Evolutionary conservation across 1,140 invertebrate genomes (phyloP).

Genomic region (Vanessa tameamea): DNA sequence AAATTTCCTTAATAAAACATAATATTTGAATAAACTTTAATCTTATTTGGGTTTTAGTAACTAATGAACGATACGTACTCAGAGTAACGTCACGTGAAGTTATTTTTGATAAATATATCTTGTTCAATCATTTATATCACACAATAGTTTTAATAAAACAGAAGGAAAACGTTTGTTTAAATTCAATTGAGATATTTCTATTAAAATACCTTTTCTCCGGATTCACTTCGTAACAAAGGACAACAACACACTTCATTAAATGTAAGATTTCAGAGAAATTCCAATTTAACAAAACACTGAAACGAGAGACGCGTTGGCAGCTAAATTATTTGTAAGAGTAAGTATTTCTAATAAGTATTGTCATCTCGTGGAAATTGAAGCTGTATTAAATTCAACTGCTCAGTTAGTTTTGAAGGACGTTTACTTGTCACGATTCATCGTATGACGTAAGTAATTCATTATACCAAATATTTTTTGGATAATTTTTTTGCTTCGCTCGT

Average conservation of each 20-base stretch:
- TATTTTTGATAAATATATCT: no score
- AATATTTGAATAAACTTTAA: no score
- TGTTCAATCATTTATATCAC: no score
- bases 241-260: not conserved
- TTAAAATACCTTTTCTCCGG: not conserved
- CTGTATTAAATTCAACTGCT: constrained; percentile 16
- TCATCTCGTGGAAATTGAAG: constrained; percentile 12
- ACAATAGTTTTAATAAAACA: no score
- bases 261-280: not conserved
- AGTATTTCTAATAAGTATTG: constrained; percentile 20
- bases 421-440: constrained; percentile 9
- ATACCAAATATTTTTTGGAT: no score
- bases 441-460: not conserved
- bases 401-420: not conserved
- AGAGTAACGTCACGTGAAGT: no score
- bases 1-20: no score
- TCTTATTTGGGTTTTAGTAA: no score
- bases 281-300: not conserved
- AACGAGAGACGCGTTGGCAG: not conserved
- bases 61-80: no score
- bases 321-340: not conserved
- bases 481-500: no score
- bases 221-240: not conserved
- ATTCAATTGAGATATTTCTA: not conserved
- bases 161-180: not conserved